Evolutionary conservation across 1,140 invertebrate genomes (phyloP).

Genomic region (Archegozetes longisetosus): DNA sequence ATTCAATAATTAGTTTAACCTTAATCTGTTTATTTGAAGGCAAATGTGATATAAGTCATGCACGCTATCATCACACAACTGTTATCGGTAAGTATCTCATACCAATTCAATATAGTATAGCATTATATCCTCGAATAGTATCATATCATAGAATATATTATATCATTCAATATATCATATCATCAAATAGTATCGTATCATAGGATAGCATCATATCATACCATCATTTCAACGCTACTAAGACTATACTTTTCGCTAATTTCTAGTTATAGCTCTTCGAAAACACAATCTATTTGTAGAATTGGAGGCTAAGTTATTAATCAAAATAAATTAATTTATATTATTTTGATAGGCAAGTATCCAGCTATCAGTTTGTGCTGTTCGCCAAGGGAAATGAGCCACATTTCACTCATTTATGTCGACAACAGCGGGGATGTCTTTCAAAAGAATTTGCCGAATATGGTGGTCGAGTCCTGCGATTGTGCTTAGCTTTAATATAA

Average conservation of each 20-base stretch:
- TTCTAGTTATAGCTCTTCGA: too few relatives aligned
- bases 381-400: constrained; percentile 18
- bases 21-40: constrained; percentile 6
- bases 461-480: constrained; percentile 20
- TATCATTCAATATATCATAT: too few relatives aligned
- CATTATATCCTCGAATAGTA: neutral
- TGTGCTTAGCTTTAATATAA: constrained; percentile 14
- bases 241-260: too few relatives aligned
- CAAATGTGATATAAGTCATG: constrained; percentile 19
- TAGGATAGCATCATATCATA: too few relatives aligned
- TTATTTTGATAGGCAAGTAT: constrained; percentile 11
- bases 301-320: too few relatives aligned
- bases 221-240: too few relatives aligned
- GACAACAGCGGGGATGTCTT: constrained; percentile 14
- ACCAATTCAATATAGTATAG: neutral
- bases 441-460: constrained; percentile 18
- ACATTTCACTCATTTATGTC: constrained; percentile 17
- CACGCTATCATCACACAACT: constrained; percentile 19
- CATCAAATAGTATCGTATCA: too few relatives aligned
- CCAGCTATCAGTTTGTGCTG: constrained; percentile 17
- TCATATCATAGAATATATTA: too few relatives aligned
- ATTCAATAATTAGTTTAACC: neutral
- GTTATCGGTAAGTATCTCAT: constrained; percentile 13
- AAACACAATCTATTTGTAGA: too few relatives aligned
- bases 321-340: constrained; percentile 7